A percentile compares a stretch with the other conserved stretches of the same genome.
Evolutionary conservation across 2,113 vertebrate species (phyloP).

Genomic region (Epinephelus moara): DNA sequence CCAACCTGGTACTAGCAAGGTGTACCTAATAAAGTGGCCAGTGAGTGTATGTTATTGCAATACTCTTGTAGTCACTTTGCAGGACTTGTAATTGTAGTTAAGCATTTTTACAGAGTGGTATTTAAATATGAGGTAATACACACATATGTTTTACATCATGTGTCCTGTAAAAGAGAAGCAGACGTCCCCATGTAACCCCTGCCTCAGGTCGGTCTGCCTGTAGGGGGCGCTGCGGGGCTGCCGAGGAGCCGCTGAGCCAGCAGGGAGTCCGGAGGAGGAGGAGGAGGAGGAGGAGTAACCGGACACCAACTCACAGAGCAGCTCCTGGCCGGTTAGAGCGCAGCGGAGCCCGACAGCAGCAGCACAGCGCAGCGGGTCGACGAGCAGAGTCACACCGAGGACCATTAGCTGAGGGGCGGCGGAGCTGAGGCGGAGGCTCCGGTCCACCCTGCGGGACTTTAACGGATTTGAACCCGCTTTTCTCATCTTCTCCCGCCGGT

Average conservation of each 20-base stretch:
- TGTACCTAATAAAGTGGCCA: too few relatives aligned
- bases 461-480: neutral
- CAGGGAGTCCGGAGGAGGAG: constrained; percentile 45
- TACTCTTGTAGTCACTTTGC: too few relatives aligned
- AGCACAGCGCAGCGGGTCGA: constrained; percentile 20
- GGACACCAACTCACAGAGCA: constrained; percentile 61
- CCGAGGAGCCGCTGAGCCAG: constrained; percentile 71
- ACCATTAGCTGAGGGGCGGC: neutral
- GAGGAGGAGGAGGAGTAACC: constrained; percentile 62
- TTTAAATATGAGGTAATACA: too few relatives aligned
- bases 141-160: too few relatives aligned
- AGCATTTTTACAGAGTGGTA: too few relatives aligned
- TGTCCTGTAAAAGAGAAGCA: too few relatives aligned
- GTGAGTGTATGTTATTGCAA: too few relatives aligned
- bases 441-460: constrained; percentile 16
- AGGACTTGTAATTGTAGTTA: too few relatives aligned
- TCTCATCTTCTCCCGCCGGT: neutral
- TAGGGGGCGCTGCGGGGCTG: constrained; percentile 56
- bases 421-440: constrained; percentile 30
- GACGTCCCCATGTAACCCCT: too few relatives aligned
- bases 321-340: constrained; percentile 55
- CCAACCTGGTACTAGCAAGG: too few relatives aligned
- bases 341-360: constrained; percentile 38
- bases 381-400: neutral
- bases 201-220: neutral